A percentile compares a stretch with the other conserved stretches of the same genome.
Conservation (phyloP, 2,888 invertebrate genomes). For the Tyria jacobaeae region DNA sequence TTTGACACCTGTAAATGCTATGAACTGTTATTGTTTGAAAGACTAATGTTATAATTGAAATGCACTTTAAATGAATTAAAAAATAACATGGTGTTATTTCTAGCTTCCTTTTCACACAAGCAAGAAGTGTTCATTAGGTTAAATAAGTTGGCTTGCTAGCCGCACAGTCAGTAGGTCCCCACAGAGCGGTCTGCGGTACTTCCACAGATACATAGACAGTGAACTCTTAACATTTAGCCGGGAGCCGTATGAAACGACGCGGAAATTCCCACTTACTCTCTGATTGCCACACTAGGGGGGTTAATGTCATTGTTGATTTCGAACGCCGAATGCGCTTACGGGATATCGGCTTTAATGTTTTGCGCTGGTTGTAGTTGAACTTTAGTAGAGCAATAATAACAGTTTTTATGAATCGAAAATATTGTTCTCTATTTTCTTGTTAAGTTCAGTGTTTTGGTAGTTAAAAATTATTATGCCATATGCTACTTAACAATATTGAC, state of each 20-base stretch:
- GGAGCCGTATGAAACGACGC: slow-evolving; percentile 83
- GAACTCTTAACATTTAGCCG: slow-evolving; percentile 83
- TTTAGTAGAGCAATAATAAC: slow-evolving; percentile 49
- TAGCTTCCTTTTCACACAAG: slow-evolving; percentile 29
- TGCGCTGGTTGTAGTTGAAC: slow-evolving; percentile 54
- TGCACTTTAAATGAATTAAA: not conserved
- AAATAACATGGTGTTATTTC: not conserved
- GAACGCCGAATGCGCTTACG: slow-evolving; percentile 80
- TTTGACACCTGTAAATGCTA: no score
- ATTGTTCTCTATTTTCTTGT: no score
- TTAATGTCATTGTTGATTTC: slow-evolving; percentile 84
- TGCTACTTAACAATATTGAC: no score
- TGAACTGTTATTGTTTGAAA: no score
- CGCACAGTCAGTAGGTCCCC: slow-evolving; percentile 22
- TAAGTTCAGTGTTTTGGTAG: slow-evolving; percentile 22
- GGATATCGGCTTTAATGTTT: slow-evolving; percentile 65
- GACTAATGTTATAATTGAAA: not conserved
- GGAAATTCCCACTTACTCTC: slow-evolving; percentile 85
- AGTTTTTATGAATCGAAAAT: slow-evolving; percentile 19
- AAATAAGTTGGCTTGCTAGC: slow-evolving; percentile 27
- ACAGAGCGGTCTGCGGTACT: slow-evolving; percentile 55
- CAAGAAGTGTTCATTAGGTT: slow-evolving; percentile 17
- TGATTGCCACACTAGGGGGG: slow-evolving; percentile 85
- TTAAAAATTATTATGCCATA: not conserved
- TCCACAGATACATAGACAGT: slow-evolving; percentile 57